Evolutionary conservation across 2,888 invertebrate genomes (phyloP).

Genomic region (Mythimna pallens): DNA sequence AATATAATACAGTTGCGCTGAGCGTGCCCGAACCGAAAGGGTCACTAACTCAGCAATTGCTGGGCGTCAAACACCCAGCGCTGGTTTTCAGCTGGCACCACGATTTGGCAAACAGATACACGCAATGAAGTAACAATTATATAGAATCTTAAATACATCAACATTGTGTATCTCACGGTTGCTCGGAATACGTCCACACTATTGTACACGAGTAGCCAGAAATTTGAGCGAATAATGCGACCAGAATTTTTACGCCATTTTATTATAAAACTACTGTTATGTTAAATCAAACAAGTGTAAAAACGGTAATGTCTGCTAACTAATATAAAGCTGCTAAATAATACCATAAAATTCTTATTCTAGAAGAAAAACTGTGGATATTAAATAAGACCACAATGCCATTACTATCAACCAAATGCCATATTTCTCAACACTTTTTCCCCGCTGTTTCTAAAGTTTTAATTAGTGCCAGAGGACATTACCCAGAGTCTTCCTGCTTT

Average conservation of each 20-base stretch:
- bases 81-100: too few species aligned
- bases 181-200: background rate
- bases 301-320: conserved; percentile 10
- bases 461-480: conserved; percentile 90
- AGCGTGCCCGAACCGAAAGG: too few species aligned
- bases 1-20: too few species aligned
- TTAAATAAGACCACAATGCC: conserved; percentile 83
- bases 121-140: too few species aligned
- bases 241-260: background rate
- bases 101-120: too few species aligned
- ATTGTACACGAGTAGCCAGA: background rate
- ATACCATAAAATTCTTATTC: conserved; percentile 75
- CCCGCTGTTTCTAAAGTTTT: conserved; percentile 86
- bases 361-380: conserved; percentile 81
- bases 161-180: too few species aligned
- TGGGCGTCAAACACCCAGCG: too few species aligned
- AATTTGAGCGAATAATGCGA: too few species aligned
- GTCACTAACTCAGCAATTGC: too few species aligned
- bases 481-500: conserved; percentile 83
- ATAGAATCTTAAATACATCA: too few species aligned
- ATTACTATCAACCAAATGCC: conserved; percentile 86
- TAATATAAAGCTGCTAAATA: too few species aligned
- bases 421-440: conserved; percentile 89
- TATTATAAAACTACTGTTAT: too few species aligned
- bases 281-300: background rate